Conservation (phyloP, 2,113 vertebrate genomes). For the Alosa alosa region DNA sequence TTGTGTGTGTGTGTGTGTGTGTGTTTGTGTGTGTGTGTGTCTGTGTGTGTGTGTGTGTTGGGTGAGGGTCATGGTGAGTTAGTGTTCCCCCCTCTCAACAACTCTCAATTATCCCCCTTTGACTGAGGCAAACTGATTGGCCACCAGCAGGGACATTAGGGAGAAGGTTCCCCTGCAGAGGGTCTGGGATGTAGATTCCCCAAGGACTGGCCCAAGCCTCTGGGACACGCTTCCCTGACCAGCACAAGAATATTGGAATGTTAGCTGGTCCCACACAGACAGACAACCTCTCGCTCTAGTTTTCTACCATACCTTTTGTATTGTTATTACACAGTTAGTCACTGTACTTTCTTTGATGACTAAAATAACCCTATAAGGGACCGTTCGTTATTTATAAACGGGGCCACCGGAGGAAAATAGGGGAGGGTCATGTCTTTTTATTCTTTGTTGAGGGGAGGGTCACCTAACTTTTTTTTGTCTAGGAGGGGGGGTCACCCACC, state of each 20-base stretch:
- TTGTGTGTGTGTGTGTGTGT: no score
- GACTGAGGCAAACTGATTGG: constrained; percentile 2
- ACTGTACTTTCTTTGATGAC: background rate
- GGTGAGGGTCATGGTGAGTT: background rate
- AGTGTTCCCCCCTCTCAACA: background rate
- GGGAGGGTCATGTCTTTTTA: no score
- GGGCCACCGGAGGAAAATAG: no score
- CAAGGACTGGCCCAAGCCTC: background rate
- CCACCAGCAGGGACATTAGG: constrained; percentile 1
- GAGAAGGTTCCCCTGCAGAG: background rate
- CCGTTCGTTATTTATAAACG: no score
- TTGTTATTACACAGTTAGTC: background rate
- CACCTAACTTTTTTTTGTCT: no score
- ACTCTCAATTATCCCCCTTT: background rate
- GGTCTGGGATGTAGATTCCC: background rate
- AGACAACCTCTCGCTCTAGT: background rate
- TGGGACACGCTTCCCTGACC: background rate
- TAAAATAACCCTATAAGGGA: background rate
- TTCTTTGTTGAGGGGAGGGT: no score
- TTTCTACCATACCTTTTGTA: background rate
- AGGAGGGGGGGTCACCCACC: no score
- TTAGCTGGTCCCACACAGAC: background rate
- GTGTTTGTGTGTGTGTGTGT: no score
- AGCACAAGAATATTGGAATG: background rate
- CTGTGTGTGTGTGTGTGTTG: no score